Base-by-base conservation (phyloP, 2,797 vertebrate species). In the Lateolabrax maculatus region DNA sequence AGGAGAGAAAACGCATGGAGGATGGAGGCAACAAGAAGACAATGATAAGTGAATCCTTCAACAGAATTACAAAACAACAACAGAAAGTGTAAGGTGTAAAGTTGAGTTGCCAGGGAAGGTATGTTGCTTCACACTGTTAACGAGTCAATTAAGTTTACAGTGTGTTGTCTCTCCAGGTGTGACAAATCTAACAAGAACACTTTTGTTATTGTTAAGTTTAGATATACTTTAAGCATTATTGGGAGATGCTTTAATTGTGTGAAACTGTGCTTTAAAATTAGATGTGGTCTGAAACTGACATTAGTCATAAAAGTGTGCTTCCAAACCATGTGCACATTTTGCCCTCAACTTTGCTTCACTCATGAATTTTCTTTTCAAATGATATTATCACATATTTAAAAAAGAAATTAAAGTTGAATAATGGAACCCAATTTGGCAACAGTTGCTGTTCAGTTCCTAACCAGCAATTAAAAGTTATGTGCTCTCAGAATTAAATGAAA, bases 401-500 rank as follows among this genome's bases (percentile, higher is more conserved):
- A n/a, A n/a, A n/a, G n/a, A n/a, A n/a, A n/a, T 44, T 21, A 25
- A 29, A 31, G 43, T 27, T 25, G 52, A 69, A 48, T 36, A 61
- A 61, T 49, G 29, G 9, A 63, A 57, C 9, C n/a, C 49, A 34
- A 62, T n/a, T 15, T 51, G 7, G 34, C 52, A 76, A 55, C 6
- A 15, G 25, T 58, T 66, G 16, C 31, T 1, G 23, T 41, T 62
- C 15, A 49, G 49, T 34, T 62, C 56, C 36, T 29, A 44, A 48
- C 41, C 43, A 12, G 34, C 31, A 66, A 58, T 83, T 83, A 52
- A 46, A 76, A 66, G 39, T 19, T 16, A 5, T 5, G 8, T 39
- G 5, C 67, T 48, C 52, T 52, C 10, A 21, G 16, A 63, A 51
- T 53, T 49, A 71, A 71, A 27, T 58, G 27, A 61, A 46, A 51